Conservation (phyloP, 2,113 vertebrate species). For the Trematomus loennbergii region DNA sequence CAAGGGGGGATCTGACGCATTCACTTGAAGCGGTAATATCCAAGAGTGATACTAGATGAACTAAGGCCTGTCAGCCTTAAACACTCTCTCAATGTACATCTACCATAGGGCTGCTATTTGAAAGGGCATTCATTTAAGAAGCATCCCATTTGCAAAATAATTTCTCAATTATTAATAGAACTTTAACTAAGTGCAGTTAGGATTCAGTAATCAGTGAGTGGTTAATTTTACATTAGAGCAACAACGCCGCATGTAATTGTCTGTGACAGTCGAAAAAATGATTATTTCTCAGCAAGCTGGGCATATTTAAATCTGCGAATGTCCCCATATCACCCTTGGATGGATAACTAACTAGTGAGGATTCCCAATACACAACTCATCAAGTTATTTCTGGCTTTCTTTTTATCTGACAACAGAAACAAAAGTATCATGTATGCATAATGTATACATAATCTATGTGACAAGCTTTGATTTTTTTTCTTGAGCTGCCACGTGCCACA, state of each 20-base stretch:
- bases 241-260: slow-evolving; percentile 1
- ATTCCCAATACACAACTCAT: background rate
- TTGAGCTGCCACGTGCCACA: background rate
- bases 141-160: slow-evolving; percentile 29
- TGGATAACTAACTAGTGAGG: background rate
- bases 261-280: slow-evolving; percentile 1
- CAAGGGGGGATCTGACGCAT: slow-evolving; percentile 65
- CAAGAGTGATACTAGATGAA: slow-evolving; percentile 36
- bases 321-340: background rate
- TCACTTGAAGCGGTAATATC: slow-evolving; percentile 54
- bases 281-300: slow-evolving; percentile 7
- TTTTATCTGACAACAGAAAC: background rate
- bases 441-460: background rate
- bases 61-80: slow-evolving; percentile 32
- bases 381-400: background rate
- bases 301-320: background rate
- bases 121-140: slow-evolving; percentile 21
- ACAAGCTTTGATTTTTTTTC: background rate
- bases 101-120: slow-evolving; percentile 20
- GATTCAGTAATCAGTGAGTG: slow-evolving; percentile 21
- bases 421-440: background rate
- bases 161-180: slow-evolving; percentile 28
- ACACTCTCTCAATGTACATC: slow-evolving; percentile 34
- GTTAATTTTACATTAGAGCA: slow-evolving; percentile 25
- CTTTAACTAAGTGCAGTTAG: slow-evolving; percentile 3